Evolutionary conservation across 37 sponge, comb jelly and placozoan species (phyloP).

Genomic region (Theonella swinhoei): DNA sequence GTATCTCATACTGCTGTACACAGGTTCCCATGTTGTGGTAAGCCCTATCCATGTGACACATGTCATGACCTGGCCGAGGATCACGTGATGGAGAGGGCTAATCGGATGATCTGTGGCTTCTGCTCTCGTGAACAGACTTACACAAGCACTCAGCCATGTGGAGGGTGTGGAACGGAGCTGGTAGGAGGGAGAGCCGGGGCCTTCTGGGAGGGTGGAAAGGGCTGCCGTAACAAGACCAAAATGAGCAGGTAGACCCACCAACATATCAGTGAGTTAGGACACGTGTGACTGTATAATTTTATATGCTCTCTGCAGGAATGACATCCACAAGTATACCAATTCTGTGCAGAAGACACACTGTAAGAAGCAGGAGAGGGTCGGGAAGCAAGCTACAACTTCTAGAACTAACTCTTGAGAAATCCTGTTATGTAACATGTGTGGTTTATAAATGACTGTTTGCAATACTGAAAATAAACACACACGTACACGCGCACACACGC

Average conservation of each 20-base stretch:
- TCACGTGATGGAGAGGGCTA: slow-evolving; percentile 78
- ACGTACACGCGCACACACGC: too few species aligned
- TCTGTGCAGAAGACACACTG: slow-evolving; percentile 42
- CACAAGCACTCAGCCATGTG: slow-evolving; percentile 49
- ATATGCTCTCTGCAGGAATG: slow-evolving; percentile 26
- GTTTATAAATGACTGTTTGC: neutral
- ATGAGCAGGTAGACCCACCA: slow-evolving; percentile 69
- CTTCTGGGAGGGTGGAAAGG: slow-evolving; percentile 88
- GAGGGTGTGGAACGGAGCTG: slow-evolving; percentile 57
- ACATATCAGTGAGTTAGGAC: too few species aligned
- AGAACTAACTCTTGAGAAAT: neutral
- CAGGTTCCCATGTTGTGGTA: slow-evolving; percentile 87
- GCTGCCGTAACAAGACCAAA: slow-evolving; percentile 72
- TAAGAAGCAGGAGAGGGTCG: slow-evolving; percentile 60
- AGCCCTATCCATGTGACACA: slow-evolving; percentile 79
- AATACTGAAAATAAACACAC: neutral
- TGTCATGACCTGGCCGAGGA: slow-evolving; percentile 81
- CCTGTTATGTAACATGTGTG: neutral
- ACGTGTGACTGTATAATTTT: neutral
- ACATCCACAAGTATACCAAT: slow-evolving; percentile 54
- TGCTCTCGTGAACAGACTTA: slow-evolving; percentile 83
- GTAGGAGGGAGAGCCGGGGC: slow-evolving; percentile 1
- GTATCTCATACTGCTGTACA: too few species aligned
- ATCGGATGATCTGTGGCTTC: slow-evolving; percentile 85
- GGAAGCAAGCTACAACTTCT: slow-evolving; percentile 3